A percentile compares a stretch with the other conserved stretches of the same genome.
Conservation (phyloP, 2,888 invertebrate species). For the Lasioglossum figueresi region DNA sequence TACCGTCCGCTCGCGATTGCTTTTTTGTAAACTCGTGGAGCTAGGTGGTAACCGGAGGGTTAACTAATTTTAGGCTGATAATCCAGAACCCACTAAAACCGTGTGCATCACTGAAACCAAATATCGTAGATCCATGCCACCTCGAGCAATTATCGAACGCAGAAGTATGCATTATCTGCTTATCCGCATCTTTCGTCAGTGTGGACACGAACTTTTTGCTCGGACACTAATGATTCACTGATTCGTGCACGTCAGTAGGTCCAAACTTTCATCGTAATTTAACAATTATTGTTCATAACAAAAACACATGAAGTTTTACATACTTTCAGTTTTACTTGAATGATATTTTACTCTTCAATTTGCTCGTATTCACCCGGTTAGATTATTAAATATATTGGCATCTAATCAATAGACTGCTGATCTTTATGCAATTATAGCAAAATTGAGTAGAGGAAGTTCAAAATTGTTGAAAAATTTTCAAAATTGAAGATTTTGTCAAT, state of each 20-base stretch:
- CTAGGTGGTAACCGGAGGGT: slow-evolving; percentile 45
- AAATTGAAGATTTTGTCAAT: too few relatives aligned
- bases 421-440: too few relatives aligned
- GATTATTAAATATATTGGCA: too few relatives aligned
- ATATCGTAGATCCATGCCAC: slow-evolving; percentile 42
- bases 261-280: too few relatives aligned
- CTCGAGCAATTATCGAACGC: slow-evolving; percentile 24
- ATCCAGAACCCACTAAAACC: slow-evolving; percentile 53
- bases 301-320: too few relatives aligned
- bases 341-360: neutral
- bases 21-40: slow-evolving; percentile 56
- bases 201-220: neutral
- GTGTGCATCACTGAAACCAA: slow-evolving; percentile 55
- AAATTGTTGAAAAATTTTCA: too few relatives aligned
- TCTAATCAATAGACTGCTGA: too few relatives aligned
- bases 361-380: neutral
- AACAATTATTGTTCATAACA: neutral
- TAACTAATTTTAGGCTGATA: slow-evolving; percentile 64
- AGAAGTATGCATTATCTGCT: slow-evolving; percentile 22
- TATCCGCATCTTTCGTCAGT: slow-evolving; percentile 10
- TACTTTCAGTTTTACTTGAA: too few relatives aligned
- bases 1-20: slow-evolving; percentile 37
- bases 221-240: neutral
- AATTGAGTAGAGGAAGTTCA: too few relatives aligned
- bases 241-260: too few relatives aligned